Percentiles rank a stretch among this genome's conserved stretches.
Evolutionary conservation across 2,797 vertebrate genomes (phyloP).

Genomic region (Enteromius unitaeniatus): DNA sequence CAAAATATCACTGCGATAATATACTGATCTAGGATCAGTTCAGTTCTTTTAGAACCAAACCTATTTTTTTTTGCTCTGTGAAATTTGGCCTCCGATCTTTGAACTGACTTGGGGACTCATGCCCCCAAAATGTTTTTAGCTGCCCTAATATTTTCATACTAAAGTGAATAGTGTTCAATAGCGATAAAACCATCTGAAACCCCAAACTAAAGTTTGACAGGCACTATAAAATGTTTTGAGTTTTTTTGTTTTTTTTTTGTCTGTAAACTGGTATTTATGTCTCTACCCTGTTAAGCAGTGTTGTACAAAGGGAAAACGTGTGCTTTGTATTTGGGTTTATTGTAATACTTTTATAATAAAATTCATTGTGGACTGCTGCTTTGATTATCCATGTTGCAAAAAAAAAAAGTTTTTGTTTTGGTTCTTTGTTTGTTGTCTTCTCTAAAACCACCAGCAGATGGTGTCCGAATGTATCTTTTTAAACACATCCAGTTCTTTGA

Average conservation of each 20-base stretch:
- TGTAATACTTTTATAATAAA: constrained; percentile 71
- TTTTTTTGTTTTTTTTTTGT: background rate
- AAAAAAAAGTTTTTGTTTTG: too few species aligned
- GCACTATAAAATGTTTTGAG: constrained; percentile 46
- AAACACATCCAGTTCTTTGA: background rate
- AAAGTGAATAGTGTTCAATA: constrained; percentile 3
- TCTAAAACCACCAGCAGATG: constrained; percentile 32
- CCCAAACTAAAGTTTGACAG: constrained; percentile 57
- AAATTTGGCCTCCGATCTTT: background rate
- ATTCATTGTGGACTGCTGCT: constrained; percentile 43
- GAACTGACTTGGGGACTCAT: constrained; percentile 1
- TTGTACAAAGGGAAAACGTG: constrained; percentile 62
- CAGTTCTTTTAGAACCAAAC: background rate
- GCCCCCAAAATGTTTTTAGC: background rate
- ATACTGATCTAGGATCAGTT: background rate
- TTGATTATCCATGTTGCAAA: background rate
- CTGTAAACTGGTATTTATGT: constrained; percentile 66
- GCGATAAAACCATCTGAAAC: constrained; percentile 16
- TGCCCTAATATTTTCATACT: background rate
- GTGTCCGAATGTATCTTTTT: background rate
- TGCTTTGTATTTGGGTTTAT: constrained; percentile 60
- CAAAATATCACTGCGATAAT: background rate
- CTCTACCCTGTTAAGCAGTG: constrained; percentile 50
- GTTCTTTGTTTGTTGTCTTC: background rate
- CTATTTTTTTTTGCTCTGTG: background rate